Base-by-base conservation (phyloP, 2,113 vertebrate species). In the Lepisosteus oculatus region DNA sequence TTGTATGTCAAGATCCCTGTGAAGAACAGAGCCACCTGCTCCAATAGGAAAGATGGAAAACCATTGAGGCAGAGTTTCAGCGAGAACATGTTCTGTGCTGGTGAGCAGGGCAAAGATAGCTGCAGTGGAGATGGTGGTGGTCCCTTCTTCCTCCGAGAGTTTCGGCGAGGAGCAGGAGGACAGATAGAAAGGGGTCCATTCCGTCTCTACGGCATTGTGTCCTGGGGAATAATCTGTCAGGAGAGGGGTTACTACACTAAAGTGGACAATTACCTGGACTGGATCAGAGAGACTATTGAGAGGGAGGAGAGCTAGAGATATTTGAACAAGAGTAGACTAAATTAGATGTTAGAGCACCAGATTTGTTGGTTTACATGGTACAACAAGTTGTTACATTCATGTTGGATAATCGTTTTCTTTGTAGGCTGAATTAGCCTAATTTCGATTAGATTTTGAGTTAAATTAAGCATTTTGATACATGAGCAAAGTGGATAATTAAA, bases 1-100 rank as follows among this genome's bases (percentile, higher is more conserved):
- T 85, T 81, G 62, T 91, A 92, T 0, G 87, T 87, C 42, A 64
- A 76, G 1, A 81, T 98, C 8, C 91, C 91, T 0, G 9, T 86
- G 0, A 74, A 71, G 0, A n/a, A 65, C 6, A 70, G 9, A 7
- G 3, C 61, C 2, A 65, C 14, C 2, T 90, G 92, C 41, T 0
- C 79, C 3, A 56, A 1, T 0, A 0, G 0, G 0, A 0, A 5
- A 0, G 1, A 13, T 8, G 0, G 74, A 0, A 76, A 75, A 17
- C 82, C 82, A 41, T 0, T 0, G 0, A 13, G 55, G 6, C 0
- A 0, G 0, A 3, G 2, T 0, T 91, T 94, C 82, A 96, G 94
- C 0, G 13, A 88, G 2, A 99, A 97, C 71, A 97, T 99, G 96
- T 89, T 98, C 79, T 99, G 96, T 82, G 96, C 95, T 5, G 96